Percentiles rank a stretch among this genome's conserved stretches.
These are phyloP conservation scores for Microctonus brassicae DNA, from an alignment of 2,888 invertebrate species.

Conservation along the genomic window DNA sequence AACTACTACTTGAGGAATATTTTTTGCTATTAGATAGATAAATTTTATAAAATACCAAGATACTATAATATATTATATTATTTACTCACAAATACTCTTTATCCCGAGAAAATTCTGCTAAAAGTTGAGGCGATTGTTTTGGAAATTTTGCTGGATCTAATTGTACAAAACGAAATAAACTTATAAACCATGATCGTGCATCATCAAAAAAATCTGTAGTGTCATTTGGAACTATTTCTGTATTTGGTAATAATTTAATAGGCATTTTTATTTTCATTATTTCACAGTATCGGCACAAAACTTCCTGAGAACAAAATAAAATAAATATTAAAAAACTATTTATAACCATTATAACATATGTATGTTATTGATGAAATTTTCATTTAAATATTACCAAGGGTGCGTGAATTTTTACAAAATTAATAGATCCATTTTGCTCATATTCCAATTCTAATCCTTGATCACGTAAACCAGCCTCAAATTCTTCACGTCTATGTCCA, in stretches of 20 bases:
- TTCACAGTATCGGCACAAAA: constrained; percentile 81
- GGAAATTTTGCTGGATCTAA: constrained; percentile 76
- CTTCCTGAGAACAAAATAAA: no score
- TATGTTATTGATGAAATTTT: not conserved
- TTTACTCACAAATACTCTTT: constrained; percentile 79
- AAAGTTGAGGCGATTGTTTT: constrained; percentile 75
- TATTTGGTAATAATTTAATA: constrained; percentile 71
- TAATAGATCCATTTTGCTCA: constrained; percentile 75
- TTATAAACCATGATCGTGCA: constrained; percentile 70
- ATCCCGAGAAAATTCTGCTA: constrained; percentile 79
- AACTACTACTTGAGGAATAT: not conserved
- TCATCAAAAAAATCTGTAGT: constrained; percentile 67
- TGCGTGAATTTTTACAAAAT: constrained; percentile 82
- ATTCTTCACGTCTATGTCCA: constrained; percentile 65
- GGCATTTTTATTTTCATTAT: constrained; percentile 84
- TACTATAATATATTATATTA: constrained; percentile 3
- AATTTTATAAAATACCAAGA: constrained; percentile 4
- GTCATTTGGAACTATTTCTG: constrained; percentile 48
- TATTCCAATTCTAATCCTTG: constrained; percentile 75
- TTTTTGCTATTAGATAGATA: constrained; percentile 19
- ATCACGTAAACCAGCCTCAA: constrained; percentile 66
- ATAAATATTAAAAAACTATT: no score
- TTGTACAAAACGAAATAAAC: constrained; percentile 72
- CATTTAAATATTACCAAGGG: constrained; percentile 68
- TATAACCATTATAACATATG: not conserved